Percentiles rank a stretch among this genome's conserved stretches.
Conservation (phyloP, 2,797 vertebrate species). For the Emys orbicularis region DNA sequence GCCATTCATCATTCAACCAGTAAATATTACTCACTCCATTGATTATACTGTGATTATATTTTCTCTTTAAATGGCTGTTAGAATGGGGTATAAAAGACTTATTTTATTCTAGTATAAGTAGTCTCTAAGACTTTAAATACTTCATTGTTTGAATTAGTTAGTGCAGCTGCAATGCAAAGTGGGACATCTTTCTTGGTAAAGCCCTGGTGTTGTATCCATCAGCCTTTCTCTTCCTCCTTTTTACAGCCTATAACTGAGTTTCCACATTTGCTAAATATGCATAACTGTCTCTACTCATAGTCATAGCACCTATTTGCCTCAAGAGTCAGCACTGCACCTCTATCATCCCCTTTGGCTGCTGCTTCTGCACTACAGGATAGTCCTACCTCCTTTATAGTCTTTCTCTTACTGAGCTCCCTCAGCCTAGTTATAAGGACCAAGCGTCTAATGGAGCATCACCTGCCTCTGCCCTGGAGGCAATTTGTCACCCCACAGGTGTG, state of each 20-base stretch:
- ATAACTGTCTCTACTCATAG: background rate
- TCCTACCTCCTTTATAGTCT: background rate
- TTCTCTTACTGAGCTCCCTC: background rate
- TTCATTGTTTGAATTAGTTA: slow-evolving; percentile 72
- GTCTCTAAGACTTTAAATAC: slow-evolving; percentile 59
- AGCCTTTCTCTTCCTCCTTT: slow-evolving; percentile 16
- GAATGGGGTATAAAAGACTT: slow-evolving; percentile 66
- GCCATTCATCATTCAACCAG: slow-evolving; percentile 67
- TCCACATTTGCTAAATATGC: slow-evolving; percentile 19
- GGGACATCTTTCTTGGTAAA: slow-evolving; percentile 12
- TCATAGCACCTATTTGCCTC: background rate
- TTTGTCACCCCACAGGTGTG: background rate
- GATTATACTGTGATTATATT: slow-evolving; percentile 76
- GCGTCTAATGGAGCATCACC: background rate
- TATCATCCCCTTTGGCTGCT: background rate
- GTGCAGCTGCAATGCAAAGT: slow-evolving; percentile 41
- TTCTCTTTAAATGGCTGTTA: slow-evolving; percentile 78
- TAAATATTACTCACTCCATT: slow-evolving; percentile 77
- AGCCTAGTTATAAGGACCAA: background rate
- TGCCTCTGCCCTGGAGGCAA: background rate
- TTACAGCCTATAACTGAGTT: slow-evolving; percentile 16
- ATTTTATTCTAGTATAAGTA: slow-evolving; percentile 74
- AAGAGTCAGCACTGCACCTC: background rate
- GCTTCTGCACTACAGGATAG: background rate
- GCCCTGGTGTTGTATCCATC: background rate